These are phyloP conservation scores for Strigamia transsilvanica DNA, from an alignment of 2,888 invertebrate genomes.

Conservation along the genomic window DNA sequence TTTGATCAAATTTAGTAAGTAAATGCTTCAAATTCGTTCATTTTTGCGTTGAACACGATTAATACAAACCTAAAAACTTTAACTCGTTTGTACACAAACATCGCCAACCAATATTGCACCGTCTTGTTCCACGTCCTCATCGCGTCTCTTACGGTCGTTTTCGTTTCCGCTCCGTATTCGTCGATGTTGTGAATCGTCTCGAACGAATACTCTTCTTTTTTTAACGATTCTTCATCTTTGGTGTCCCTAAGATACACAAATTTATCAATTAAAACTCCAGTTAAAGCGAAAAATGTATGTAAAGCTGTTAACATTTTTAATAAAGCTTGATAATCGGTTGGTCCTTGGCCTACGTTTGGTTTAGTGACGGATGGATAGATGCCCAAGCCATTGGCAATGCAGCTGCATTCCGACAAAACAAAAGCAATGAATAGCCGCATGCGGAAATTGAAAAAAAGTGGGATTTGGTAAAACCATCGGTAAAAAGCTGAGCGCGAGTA, in stretches of 20 bases:
- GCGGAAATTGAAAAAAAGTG: conserved; percentile 86
- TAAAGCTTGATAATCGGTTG: conserved; percentile 74
- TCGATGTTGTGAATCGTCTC: conserved; percentile 85
- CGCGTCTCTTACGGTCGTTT: conserved; percentile 82
- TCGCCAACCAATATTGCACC: conserved; percentile 95
- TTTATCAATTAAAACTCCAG: not conserved
- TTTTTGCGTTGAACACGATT: not conserved
- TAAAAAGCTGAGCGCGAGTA: conserved; percentile 76
- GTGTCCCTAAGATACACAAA: not conserved
- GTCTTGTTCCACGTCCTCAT: conserved; percentile 96
- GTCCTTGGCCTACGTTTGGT: conserved; percentile 84
- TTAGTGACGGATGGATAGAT: conserved; percentile 82
- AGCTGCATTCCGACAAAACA: conserved; percentile 90
- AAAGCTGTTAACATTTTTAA: conserved; percentile 61
- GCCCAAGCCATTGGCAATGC: conserved; percentile 88
- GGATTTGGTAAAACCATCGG: conserved; percentile 84
- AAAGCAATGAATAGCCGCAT: conserved; percentile 90
- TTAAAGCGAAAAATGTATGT: not conserved
- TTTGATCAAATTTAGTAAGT: too few species aligned
- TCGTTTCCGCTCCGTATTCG: conserved; percentile 81
- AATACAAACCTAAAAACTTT: conserved; percentile 63
- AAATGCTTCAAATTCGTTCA: too few species aligned
- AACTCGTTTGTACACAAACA: conserved; percentile 85
- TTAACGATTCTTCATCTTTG: conserved; percentile 54
- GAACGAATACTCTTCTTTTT: conserved; percentile 68